Conservation (phyloP, 1,140 invertebrate genomes). For the Cardiocondyla obscurior region DNA sequence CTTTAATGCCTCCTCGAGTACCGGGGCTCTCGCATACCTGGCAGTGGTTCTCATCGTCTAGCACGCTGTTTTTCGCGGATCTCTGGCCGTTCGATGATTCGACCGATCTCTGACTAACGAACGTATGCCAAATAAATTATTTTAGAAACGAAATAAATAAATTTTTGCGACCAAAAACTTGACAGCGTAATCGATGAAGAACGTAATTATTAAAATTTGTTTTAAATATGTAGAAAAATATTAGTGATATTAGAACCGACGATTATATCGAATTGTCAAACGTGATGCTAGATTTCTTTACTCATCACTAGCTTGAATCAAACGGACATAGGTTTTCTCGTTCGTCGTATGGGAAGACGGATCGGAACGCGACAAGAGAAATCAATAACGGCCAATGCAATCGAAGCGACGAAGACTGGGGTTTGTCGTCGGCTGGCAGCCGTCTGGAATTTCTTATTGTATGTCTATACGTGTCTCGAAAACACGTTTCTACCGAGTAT, state of each 20-base stretch:
- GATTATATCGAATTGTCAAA: not conserved
- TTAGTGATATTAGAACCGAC: not conserved
- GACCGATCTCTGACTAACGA: not conserved
- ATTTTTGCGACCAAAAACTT: not conserved
- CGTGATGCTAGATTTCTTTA: not conserved
- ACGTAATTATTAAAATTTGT: not conserved
- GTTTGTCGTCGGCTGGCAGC: not conserved
- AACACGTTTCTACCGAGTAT: conserved; percentile 5
- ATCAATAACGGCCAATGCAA: conserved; percentile 34
- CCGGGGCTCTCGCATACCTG: conserved; percentile 58
- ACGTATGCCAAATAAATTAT: not conserved
- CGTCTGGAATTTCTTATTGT: conserved; percentile 12
- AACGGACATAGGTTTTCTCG: not conserved
- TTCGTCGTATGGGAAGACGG: not conserved
- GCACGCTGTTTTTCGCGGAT: not conserved
- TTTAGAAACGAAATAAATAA: not conserved
- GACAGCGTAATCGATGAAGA: not conserved
- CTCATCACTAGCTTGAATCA: not conserved
- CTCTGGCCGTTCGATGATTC: not conserved
- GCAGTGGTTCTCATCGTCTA: conserved; percentile 62
- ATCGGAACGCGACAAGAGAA: not conserved
- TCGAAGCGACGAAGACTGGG: conserved; percentile 2
- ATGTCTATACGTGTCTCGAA: not conserved
- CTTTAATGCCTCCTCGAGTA: conserved; percentile 54
- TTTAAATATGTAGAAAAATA: not conserved